Conservation (phyloP, 2,888 invertebrate genomes). For the Polydrusus tereticollis region DNA sequence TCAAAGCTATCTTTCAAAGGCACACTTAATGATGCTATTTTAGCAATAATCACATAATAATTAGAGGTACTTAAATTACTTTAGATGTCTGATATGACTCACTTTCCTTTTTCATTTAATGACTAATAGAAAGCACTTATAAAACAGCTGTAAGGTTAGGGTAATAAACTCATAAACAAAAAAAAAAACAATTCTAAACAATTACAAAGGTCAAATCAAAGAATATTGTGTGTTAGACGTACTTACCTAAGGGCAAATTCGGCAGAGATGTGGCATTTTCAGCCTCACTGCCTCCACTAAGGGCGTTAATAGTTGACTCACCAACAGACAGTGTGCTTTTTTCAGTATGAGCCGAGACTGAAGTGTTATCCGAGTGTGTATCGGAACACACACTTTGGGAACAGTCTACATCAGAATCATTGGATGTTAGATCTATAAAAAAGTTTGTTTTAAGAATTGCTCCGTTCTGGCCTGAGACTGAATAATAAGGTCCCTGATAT, state of each 20-base stretch:
- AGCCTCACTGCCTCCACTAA: conserved; percentile 55
- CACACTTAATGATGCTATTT: too few relatives aligned
- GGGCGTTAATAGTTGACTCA: conserved; percentile 62
- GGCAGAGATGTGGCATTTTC: conserved; percentile 52
- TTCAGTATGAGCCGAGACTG: conserved; percentile 63
- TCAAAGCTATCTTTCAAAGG: too few relatives aligned
- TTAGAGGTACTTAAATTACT: too few relatives aligned
- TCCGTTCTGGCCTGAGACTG: background rate
- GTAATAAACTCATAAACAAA: too few relatives aligned
- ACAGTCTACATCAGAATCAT: conserved; percentile 65
- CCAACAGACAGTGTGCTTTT: conserved; percentile 61
- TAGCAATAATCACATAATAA: too few relatives aligned
- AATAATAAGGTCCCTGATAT: background rate
- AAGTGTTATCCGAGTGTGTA: conserved; percentile 65
- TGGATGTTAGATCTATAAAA: conserved; percentile 55
- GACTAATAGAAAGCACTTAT: too few relatives aligned
- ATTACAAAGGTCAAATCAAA: background rate
- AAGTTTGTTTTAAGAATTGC: conserved; percentile 19
- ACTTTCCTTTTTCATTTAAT: too few relatives aligned
- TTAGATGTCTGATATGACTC: too few relatives aligned
- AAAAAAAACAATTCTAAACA: background rate
- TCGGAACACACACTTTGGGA: conserved; percentile 66
- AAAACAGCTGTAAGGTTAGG: too few relatives aligned
- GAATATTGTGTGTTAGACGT: background rate
- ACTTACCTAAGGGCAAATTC: conserved; percentile 52